Base-by-base conservation (phyloP, 1,140 invertebrate genomes). In the Maniola jurtina region DNA sequence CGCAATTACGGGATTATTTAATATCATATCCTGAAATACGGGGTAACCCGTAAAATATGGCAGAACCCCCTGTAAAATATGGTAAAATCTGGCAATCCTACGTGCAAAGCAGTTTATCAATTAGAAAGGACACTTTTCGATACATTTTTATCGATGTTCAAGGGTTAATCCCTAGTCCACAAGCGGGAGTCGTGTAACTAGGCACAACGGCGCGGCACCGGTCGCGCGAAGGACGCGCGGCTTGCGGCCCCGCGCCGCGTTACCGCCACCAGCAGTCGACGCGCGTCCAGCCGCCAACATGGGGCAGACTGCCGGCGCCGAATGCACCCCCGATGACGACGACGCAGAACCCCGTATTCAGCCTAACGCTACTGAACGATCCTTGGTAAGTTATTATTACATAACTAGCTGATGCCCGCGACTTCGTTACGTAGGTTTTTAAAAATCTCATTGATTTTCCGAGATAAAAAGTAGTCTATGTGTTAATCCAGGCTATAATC, bases 151-250 rank as follows among this genome's bases (percentile, higher is more conserved):
- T 79, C 81, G 75, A 75, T 69, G 58, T 6, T 16, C 15, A 38
- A 55, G 55, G 25, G 52, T 68, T 50, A 80, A 72, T 64, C 79
- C 70, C 75, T 81, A 78, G 15, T 50, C 16, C 52, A 55, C 58
- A 71, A 61, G 71, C 71, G 70, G 66, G 63, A 61, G 62, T 47
- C 48, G 55, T 74, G 73, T 68, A 70, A 72, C 71, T 71, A 71
- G 73, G 77, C 79, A 79, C 64, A 78, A 76, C 73, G 77, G 76
- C 80, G 81, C 83, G 83, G 76, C 84, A 81, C 76, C 81, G 77
- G 80, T 80, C 79, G 83, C 84, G 84, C 79, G 84, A 88, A 77
- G 73, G 73, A 83, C 80, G 85, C 87, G 83, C 78, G 85, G 79
- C 80, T 75, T 76, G 79, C 84, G 78, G 84, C 81, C 77, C 70